phyloP scores from a whole-genome alignment of 2,888 invertebrate genomes.

The Sarcophaga caerulescens region DNA sequence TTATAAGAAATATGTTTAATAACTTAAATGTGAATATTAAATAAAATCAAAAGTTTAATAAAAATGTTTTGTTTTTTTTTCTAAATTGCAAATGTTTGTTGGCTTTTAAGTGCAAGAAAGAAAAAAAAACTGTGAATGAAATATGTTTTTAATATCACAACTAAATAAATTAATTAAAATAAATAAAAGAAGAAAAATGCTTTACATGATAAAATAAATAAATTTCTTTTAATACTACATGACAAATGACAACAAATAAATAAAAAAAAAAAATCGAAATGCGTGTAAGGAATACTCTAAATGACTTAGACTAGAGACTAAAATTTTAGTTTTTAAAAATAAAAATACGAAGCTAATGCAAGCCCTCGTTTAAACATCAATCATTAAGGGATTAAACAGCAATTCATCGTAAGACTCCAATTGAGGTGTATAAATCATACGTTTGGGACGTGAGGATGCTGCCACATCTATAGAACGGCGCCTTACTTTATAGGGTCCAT shows the following conservation, averaged over 20 bases:
- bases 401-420: constrained; percentile 76
- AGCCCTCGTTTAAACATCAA: background rate
- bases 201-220: constrained; percentile 5
- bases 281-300: constrained; percentile 34
- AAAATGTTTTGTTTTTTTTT: too few species aligned
- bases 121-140: background rate
- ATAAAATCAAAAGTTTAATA: too few species aligned
- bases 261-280: background rate
- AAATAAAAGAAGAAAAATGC: background rate
- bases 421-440: constrained; percentile 65
- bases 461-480: constrained; percentile 69
- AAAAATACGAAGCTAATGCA: background rate
- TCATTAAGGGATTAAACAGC: constrained; percentile 75
- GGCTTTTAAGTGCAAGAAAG: background rate
- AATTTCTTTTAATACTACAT: constrained; percentile 1
- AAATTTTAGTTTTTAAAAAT: constrained; percentile 52
- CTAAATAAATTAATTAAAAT: constrained; percentile 9
- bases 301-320: constrained; percentile 76
- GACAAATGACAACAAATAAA: background rate
- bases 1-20: too few species aligned
- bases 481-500: constrained; percentile 73
- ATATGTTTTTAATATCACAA: background rate
- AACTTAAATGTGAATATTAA: too few species aligned
- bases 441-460: constrained; percentile 29
- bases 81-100: too few species aligned